phyloP scores from a whole-genome alignment of 2,797 vertebrate genomes.

The Uromys caudimaculatus region DNA sequence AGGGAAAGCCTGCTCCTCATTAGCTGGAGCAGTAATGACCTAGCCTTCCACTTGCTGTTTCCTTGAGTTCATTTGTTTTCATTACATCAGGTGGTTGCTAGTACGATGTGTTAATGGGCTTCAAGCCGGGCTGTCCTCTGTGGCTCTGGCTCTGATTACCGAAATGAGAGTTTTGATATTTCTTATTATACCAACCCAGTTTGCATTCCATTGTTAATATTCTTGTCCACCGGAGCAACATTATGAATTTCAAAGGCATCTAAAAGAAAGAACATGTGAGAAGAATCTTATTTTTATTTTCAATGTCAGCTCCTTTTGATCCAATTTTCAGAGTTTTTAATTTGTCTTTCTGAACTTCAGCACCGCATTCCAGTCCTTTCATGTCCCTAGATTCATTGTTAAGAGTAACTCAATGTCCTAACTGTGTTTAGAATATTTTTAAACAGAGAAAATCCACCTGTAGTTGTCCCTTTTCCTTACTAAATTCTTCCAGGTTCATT shows the following conservation, averaged over 20 bases:
- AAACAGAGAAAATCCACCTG: not conserved
- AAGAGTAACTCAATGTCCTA: not conserved
- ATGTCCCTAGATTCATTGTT: not conserved
- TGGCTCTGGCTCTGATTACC: slow-evolving; percentile 71
- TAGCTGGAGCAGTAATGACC: slow-evolving; percentile 75
- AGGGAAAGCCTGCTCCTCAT: slow-evolving; percentile 76
- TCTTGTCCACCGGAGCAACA: slow-evolving; percentile 65
- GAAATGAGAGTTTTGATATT: slow-evolving; percentile 82
- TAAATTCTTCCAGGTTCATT: not conserved
- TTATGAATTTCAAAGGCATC: slow-evolving; percentile 74
- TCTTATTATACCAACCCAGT: slow-evolving; percentile 79
- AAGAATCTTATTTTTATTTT: slow-evolving; percentile 68
- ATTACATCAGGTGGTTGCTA: slow-evolving; percentile 83
- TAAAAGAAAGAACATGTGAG: slow-evolving; percentile 32
- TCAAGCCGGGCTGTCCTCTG: slow-evolving; percentile 79
- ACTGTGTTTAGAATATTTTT: slow-evolving; percentile 47
- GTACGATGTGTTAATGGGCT: slow-evolving; percentile 84
- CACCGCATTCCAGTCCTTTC: slow-evolving; percentile 31
- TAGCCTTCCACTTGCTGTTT: slow-evolving; percentile 73
- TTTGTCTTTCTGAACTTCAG: slow-evolving; percentile 41
- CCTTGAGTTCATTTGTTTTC: slow-evolving; percentile 83
- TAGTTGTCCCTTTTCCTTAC: not conserved
- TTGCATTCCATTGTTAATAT: slow-evolving; percentile 79
- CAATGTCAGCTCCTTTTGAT: slow-evolving; percentile 25
- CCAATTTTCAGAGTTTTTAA: not conserved